These are phyloP conservation scores for Cheiracanthium punctorium DNA, from an alignment of 2,888 invertebrate species.

Conservation along the genomic window DNA sequence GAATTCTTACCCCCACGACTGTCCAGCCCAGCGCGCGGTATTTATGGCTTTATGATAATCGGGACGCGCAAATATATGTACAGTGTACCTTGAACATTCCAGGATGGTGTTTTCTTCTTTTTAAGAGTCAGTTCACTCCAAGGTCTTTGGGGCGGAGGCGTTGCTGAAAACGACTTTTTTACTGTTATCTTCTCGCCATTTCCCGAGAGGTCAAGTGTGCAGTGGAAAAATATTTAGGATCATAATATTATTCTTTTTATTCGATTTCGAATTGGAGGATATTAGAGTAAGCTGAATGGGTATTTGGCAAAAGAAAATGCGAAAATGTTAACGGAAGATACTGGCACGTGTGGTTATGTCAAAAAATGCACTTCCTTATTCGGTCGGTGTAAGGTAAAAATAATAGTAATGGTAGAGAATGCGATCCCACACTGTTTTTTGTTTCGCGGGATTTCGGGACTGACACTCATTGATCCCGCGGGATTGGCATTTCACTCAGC, in stretches of 20 bases:
- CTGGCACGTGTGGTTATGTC: no score
- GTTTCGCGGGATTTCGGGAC: no score
- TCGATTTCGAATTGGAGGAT: no score
- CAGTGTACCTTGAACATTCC: background rate
- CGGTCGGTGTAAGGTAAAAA: no score
- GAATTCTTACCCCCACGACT: background rate
- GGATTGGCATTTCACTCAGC: no score
- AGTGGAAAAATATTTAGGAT: background rate
- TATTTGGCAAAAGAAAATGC: no score
- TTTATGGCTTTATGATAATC: background rate
- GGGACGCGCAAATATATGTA: background rate
- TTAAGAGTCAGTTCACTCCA: background rate
- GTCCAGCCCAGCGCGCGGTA: background rate
- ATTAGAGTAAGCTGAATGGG: no score
- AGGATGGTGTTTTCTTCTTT: background rate
- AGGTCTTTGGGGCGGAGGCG: background rate
- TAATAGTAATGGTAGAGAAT: no score
- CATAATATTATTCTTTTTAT: background rate
- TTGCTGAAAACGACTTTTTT: background rate
- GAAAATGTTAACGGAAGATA: no score
- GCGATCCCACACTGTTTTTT: no score
- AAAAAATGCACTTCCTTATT: no score
- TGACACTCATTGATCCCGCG: no score
- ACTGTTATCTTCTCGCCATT: background rate
- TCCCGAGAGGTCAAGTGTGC: conserved; percentile 1